phyloP scores from a whole-genome alignment of 2,113 vertebrate species.

The Balaenoptera acutorostrata region DNA sequence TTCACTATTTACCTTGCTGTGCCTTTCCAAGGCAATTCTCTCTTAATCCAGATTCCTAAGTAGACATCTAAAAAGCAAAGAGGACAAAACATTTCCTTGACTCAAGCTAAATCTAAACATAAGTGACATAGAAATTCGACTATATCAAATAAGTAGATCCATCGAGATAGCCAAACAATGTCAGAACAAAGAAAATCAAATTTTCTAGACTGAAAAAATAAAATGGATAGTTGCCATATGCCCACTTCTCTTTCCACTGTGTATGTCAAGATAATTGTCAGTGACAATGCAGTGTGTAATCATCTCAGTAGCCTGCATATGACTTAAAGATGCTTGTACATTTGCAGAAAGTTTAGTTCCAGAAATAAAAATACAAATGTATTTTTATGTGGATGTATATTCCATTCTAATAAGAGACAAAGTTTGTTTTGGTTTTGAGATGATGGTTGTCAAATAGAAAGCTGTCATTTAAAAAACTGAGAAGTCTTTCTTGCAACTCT shows the following conservation, averaged over 20 bases:
- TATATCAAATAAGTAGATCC: not conserved
- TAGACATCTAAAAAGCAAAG: not conserved
- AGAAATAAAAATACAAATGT: slow-evolving; percentile 36
- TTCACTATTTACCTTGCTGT: not conserved
- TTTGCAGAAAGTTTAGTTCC: not conserved
- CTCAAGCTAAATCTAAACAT: slow-evolving; percentile 29
- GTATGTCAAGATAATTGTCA: not conserved
- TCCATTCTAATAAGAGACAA: slow-evolving; percentile 16
- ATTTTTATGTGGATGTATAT: not conserved
- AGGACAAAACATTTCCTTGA: not conserved
- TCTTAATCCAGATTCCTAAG: not conserved
- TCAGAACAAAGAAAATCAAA: slow-evolving; percentile 47
- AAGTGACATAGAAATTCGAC: slow-evolving; percentile 10
- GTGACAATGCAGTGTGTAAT: not conserved
- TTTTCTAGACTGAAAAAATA: slow-evolving; percentile 14
- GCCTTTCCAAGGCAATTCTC: not conserved
- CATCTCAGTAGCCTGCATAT: not conserved
- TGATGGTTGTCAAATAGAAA: not conserved
- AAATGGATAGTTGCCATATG: slow-evolving; percentile 39
- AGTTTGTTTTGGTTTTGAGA: slow-evolving; percentile 17
- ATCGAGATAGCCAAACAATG: slow-evolving; percentile 10
- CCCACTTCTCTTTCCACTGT: not conserved
- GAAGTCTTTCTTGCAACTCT: not conserved
- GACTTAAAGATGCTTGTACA: not conserved
- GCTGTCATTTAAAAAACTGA: not conserved